Percentiles rank a stretch among this genome's conserved stretches.
Conservation (phyloP, 1,140 invertebrate species). For the Dendroctonus ponderosae region DNA sequence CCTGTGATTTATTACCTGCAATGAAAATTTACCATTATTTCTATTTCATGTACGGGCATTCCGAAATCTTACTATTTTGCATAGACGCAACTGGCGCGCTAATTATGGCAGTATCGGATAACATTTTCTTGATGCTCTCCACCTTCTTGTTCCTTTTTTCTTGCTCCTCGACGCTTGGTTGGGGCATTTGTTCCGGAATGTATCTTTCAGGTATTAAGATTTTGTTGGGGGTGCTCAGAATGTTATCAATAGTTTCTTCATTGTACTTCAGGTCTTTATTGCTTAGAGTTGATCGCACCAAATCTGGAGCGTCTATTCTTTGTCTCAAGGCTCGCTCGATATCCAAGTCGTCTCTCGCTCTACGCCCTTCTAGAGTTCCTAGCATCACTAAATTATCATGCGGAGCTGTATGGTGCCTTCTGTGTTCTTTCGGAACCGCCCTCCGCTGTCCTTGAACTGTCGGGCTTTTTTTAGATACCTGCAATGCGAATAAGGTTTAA, state of each 20-base stretch:
- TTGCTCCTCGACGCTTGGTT: constrained; percentile 78
- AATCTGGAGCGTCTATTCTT: constrained; percentile 74
- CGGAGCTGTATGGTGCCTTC: constrained; percentile 85
- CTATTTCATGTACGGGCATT: constrained; percentile 1
- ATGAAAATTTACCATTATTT: background rate
- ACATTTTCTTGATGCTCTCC: constrained; percentile 87
- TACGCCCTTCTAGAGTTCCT: constrained; percentile 41
- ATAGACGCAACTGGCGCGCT: constrained; percentile 44
- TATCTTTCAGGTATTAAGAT: constrained; percentile 89
- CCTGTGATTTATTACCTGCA: constrained; percentile 38
- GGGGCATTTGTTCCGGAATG: constrained; percentile 82
- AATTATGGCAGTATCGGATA: constrained; percentile 66
- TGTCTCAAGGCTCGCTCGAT: constrained; percentile 76
- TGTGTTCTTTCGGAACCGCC: constrained; percentile 73
- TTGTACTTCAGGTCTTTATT: constrained; percentile 64
- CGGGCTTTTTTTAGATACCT: constrained; percentile 57
- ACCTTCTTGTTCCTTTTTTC: constrained; percentile 80
- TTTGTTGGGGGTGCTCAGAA: constrained; percentile 83
- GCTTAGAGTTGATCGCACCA: constrained; percentile 74
- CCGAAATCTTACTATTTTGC: constrained; percentile 44
- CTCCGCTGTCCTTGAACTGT: constrained; percentile 50
- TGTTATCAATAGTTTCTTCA: constrained; percentile 78
- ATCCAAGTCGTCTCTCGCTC: constrained; percentile 80
- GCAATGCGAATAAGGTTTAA: background rate
- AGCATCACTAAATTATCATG: constrained; percentile 52